Base-by-base conservation (phyloP, 2,797 vertebrate genomes). In the Presbytis comata region DNA sequence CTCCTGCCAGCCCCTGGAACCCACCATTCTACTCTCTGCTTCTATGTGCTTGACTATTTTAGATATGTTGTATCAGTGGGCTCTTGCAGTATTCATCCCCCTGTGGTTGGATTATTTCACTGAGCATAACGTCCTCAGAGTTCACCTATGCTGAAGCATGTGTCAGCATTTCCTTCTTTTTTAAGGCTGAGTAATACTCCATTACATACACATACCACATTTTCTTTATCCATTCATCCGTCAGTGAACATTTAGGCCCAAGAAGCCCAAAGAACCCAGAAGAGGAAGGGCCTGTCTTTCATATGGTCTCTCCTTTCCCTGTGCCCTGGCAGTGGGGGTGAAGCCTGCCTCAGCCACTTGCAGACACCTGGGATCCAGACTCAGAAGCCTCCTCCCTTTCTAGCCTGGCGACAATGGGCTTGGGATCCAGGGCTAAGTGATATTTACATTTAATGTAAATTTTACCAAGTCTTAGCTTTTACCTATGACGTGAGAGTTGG, bases 261-360 rank as follows among this genome's bases (percentile, higher is more conserved):
- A 17, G 83, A n/a, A 74, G 17, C 14, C 16, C 41, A 21, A 1
- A 75, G 28, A 5, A 41, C 3, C n/a, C 41, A 24, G 22, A 53
- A 26, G 8, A 33, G 24, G 3, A n/a, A 50, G 30, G 26, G 33
- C 3, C 46, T 11, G 3, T 11, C 30, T 39, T 30, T 13, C 5
- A 5, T 9, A 2, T 22, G 12, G 33, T 16, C 30, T 2, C 24
- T 36, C 39, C 11, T 3, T 21, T 22, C 6, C 22, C 48, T 50
- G 19, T 36, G 50, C 33, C 70, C n/a, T 33, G 0, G 24, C 19
- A 14, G 9, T n/a, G 36, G 2, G 28, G 2, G 6, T 74, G 3
- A 55, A 41, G 12, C 26, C 46, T 11, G 3, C 6, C 10, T 87
- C 61, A 22, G 61, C 13, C 9, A 9, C 33, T 9, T 39, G 8